Conservation (phyloP, 2,888 invertebrate species). For the Tigriopus californicus region DNA sequence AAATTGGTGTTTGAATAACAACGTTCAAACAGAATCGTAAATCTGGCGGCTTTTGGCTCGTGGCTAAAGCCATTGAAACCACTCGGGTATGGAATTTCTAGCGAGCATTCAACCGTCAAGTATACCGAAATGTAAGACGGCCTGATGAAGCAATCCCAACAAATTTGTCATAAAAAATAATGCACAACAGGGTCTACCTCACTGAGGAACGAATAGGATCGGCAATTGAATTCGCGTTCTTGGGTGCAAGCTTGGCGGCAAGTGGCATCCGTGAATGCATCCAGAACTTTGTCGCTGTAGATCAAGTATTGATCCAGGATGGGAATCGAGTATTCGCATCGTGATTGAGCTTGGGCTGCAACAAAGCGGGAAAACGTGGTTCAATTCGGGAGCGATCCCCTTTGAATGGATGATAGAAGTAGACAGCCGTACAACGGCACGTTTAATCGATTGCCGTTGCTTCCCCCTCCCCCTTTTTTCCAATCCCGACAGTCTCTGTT, state of each 20-base stretch:
- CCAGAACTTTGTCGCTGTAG: conserved; percentile 28
- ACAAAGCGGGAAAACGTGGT: neutral
- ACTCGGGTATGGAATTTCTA: no score
- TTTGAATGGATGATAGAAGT: neutral
- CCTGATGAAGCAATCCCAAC: neutral
- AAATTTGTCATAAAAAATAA: neutral
- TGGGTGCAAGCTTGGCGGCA: conserved; percentile 30
- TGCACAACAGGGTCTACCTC: conserved; percentile 21
- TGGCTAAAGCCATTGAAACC: no score
- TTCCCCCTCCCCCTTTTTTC: neutral
- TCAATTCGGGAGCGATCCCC: no score
- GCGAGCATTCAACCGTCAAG: no score
- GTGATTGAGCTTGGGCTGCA: conserved; percentile 21
- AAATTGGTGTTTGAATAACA: no score
- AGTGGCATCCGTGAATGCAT: conserved; percentile 26
- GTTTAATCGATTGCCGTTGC: neutral
- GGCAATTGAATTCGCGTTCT: conserved; percentile 29
- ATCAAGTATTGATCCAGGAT: conserved; percentile 27
- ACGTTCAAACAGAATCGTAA: no score
- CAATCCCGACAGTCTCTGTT: neutral
- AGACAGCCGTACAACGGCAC: neutral
- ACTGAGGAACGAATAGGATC: conserved; percentile 28
- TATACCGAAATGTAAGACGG: no score
- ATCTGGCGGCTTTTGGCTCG: no score
- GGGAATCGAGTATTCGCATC: conserved; percentile 27